Evolutionary conservation across 2,113 vertebrate species (phyloP), one percentile per base, ranked within the genome.

Genomic region (Porphyrio hochstetteri): DNA sequence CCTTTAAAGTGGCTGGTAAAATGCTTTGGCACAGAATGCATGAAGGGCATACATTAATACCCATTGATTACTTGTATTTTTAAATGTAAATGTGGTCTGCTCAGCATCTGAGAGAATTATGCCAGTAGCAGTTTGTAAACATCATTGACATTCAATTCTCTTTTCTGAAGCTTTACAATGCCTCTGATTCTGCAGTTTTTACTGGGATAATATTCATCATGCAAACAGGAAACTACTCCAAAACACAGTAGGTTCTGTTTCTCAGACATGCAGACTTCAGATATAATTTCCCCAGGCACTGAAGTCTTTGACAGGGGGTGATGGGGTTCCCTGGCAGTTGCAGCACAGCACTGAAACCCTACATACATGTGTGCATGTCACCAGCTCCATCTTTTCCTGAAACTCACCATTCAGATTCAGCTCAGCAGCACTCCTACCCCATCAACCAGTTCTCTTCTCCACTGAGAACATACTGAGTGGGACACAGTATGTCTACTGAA

Each of bases 51-150:
- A 70, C 76, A 92, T 97, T 96, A 97, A 86, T 71, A 71, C 79
- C 64, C 36, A 81, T 88, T 91, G 86, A 95, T 95, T 93, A 74
- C 70, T 82, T 63, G 36, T 63, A 75, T 94, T 94, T 92, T 93
- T 86, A 90, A 96, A 90, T 77, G 53, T 82, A 95, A 93, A 85
- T 76, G 77, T 63, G 40, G 56, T 72, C 93, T 92, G 93, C 88
- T 95, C 87, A 74, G 82, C 84, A 93, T 93, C 76, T 84, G 56
- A 96, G 85, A 85, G 85, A 89, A 95, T 93, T 94, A 96, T 77
- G 70, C 60, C 65, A 76, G 72, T 40, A 65, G 55, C 55, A 88
- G 89, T 68, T 88, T 85, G 65, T 65, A 91, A 84, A 81, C 24
- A 16, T 61, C 90, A 89, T 29, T 81, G 87, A 90, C 84, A 81